phyloP scores from a whole-genome alignment of 1,140 invertebrate genomes.

The Megalopta genalis region DNA sequence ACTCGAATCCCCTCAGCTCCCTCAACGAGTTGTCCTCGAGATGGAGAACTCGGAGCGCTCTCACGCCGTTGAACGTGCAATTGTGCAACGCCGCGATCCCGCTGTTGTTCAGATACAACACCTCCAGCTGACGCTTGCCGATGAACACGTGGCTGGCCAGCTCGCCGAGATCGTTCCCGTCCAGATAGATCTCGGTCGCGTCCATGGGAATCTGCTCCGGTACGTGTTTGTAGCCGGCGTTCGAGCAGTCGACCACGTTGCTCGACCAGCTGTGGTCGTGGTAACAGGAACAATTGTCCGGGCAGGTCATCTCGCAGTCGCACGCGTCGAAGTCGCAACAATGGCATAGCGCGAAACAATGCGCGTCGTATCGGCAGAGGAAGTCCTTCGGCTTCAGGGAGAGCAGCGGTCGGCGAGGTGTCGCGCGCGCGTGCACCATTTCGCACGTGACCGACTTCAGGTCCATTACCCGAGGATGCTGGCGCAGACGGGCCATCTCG shows the following conservation, averaged over 20 bases:
- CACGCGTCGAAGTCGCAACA: constrained; percentile 97
- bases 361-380: constrained; percentile 94
- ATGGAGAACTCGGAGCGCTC: constrained; percentile 88
- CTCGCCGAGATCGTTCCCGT: constrained; percentile 93
- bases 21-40: constrained; percentile 92
- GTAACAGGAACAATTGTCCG: constrained; percentile 95
- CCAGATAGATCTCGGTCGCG: constrained; percentile 94
- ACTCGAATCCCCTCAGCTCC: constrained; percentile 90
- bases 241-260: constrained; percentile 95
- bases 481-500: constrained; percentile 85
- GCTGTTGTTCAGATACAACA: constrained; percentile 93
- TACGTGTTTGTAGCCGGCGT: constrained; percentile 88
- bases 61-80: constrained; percentile 93
- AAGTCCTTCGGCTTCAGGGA: constrained; percentile 93
- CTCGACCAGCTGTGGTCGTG: constrained; percentile 96
- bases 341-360: constrained; percentile 95
- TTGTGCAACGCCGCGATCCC: constrained; percentile 92
- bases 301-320: constrained; percentile 97
- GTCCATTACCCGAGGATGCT: constrained; percentile 94
- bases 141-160: constrained; percentile 94
- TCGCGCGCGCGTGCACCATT: constrained; percentile 90
- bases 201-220: constrained; percentile 95
- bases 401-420: constrained; percentile 89
- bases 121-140: constrained; percentile 91
- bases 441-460: constrained; percentile 94